phyloP scores from a whole-genome alignment of 2,113 vertebrate genomes.

The Ictalurus furcatus region DNA sequence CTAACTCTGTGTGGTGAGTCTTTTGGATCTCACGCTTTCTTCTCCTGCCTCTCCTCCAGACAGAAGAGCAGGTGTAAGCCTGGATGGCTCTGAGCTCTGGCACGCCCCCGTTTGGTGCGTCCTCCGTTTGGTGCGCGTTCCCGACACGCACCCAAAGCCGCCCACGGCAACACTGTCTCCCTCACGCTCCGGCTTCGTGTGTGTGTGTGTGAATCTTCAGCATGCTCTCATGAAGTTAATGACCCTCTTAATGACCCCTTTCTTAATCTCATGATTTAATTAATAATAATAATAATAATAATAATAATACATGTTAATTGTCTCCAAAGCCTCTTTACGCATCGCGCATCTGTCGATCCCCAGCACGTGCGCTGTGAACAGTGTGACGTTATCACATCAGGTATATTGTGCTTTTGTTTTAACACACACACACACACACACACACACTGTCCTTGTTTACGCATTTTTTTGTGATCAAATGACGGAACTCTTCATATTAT shows the following conservation, averaged over 20 bases:
- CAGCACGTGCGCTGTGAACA: background rate
- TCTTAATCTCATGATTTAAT: background rate
- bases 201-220: background rate
- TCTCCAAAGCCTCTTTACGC: background rate
- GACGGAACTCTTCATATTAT: background rate
- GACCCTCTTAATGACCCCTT: background rate
- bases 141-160: constrained; percentile 18
- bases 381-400: background rate
- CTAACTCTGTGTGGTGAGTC: constrained; percentile 20
- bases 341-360: constrained; percentile 37
- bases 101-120: constrained; percentile 6
- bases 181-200: constrained; percentile 18
- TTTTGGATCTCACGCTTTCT: background rate
- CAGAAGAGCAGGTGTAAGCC: background rate
- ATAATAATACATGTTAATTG: background rate
- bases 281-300: constrained; percentile 4
- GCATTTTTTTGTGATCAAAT: background rate
- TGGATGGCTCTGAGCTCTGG: constrained; percentile 2
- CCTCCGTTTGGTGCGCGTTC: constrained; percentile 31
- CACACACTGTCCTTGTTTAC: background rate
- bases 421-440: background rate
- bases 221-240: background rate
- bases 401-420: background rate
- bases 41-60: constrained; percentile 10
- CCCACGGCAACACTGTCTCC: constrained; percentile 30